These are phyloP conservation scores for Puffinus mauretanicus DNA, from an alignment of 2,113 vertebrate genomes.

Conservation along the genomic window DNA sequence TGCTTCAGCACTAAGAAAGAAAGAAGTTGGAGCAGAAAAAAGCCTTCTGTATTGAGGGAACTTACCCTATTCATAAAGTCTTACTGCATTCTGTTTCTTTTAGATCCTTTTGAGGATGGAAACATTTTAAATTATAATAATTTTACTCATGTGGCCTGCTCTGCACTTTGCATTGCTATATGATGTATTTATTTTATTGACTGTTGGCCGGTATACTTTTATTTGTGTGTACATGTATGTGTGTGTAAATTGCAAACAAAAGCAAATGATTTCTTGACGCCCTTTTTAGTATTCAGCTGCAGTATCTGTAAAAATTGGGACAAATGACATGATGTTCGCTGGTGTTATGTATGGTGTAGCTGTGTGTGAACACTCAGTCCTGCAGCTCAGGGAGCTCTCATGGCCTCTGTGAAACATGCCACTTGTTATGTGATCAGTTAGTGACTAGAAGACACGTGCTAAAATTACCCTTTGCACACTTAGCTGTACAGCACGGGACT, in stretches of 20 bases:
- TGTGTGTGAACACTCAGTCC: neutral
- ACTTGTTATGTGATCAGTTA: neutral
- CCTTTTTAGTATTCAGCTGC: slow-evolving; percentile 4
- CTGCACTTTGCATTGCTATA: neutral
- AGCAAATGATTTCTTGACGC: neutral
- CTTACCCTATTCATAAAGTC: neutral
- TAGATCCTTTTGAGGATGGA: neutral
- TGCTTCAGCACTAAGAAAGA: neutral
- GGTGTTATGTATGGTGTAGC: neutral
- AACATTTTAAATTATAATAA: neutral
- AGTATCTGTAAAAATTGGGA: neutral
- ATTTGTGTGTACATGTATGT: neutral
- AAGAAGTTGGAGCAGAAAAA: neutral
- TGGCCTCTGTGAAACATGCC: neutral
- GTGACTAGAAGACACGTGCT: neutral
- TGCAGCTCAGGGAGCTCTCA: neutral
- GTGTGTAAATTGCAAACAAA: neutral
- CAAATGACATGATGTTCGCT: neutral
- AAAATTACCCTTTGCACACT: neutral
- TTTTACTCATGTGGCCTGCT: neutral
- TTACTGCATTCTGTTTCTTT: neutral
- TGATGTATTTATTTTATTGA: neutral
- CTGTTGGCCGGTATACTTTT: neutral
- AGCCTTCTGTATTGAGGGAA: neutral
- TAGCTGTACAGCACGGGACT: neutral